These are phyloP conservation scores for Muntiacus muntjak DNA, from an alignment of 2,113 vertebrate species.

Conservation along the genomic window DNA sequence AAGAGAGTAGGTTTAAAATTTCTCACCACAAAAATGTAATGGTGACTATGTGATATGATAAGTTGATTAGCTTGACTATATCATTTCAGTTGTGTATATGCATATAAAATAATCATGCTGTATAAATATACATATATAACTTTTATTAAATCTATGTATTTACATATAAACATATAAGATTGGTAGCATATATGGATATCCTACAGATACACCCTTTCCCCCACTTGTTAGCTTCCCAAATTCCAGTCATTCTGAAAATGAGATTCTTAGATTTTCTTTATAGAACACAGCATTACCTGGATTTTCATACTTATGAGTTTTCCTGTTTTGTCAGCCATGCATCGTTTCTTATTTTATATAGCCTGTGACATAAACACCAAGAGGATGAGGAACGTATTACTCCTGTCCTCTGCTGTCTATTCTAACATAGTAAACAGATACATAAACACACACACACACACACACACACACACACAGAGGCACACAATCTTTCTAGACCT, in stretches of 20 bases:
- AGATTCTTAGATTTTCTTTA: neutral
- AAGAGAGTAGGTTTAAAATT: neutral
- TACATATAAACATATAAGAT: neutral
- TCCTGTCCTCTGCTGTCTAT: neutral
- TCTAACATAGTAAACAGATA: neutral
- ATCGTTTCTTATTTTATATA: neutral
- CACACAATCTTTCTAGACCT: neutral
- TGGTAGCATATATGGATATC: neutral
- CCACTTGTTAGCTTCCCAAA: neutral
- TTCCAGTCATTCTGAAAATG: neutral
- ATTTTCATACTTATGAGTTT: neutral
- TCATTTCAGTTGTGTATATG: neutral
- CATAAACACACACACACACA: too few species aligned
- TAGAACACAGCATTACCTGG: neutral
- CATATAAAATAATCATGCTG: neutral
- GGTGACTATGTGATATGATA: neutral
- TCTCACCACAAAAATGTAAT: neutral
- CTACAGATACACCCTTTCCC: neutral
- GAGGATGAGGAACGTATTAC: neutral
- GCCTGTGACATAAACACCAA: neutral
- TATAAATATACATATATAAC: neutral
- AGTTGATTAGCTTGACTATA: neutral
- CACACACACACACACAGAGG: neutral
- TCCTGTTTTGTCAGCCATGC: neutral
- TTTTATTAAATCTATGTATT: neutral